phyloP scores from a whole-genome alignment of 2,113 vertebrate species.

The Dipodomys ordii region DNA sequence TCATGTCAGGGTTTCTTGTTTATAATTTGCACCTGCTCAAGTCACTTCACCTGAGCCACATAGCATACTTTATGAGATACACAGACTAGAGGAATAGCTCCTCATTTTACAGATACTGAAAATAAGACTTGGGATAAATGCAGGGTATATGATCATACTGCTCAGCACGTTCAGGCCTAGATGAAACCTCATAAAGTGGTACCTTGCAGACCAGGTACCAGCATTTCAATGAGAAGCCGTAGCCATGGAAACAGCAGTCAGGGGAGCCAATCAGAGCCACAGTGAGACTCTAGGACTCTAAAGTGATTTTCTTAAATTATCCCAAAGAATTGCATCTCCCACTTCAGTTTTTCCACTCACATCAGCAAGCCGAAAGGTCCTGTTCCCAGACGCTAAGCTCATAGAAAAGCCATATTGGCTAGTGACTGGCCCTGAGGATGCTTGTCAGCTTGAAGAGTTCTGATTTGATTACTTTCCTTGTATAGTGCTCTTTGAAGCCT shows the following conservation, averaged over 20 bases:
- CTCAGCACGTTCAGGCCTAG: background rate
- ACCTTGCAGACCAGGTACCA: background rate
- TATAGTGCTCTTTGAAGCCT: background rate
- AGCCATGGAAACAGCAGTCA: background rate
- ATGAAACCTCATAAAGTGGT: background rate
- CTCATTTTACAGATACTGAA: background rate
- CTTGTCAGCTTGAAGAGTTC: background rate
- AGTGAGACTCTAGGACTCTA: background rate
- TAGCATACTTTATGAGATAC: background rate
- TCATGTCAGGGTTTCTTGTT: background rate
- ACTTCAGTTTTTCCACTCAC: background rate
- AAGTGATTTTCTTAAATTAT: conserved; percentile 32
- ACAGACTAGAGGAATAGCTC: background rate
- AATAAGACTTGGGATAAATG: background rate
- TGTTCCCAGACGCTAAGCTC: background rate
- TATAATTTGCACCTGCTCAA: background rate
- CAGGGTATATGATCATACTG: background rate
- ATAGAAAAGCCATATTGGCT: background rate
- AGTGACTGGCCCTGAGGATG: background rate
- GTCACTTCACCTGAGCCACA: background rate
- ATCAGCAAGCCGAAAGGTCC: background rate
- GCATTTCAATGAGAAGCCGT: background rate
- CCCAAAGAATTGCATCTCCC: background rate
- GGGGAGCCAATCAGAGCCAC: background rate
- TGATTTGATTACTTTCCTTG: background rate